Evolutionary conservation across 2,888 invertebrate species (phyloP).

Genomic region (Congeria kusceri): DNA sequence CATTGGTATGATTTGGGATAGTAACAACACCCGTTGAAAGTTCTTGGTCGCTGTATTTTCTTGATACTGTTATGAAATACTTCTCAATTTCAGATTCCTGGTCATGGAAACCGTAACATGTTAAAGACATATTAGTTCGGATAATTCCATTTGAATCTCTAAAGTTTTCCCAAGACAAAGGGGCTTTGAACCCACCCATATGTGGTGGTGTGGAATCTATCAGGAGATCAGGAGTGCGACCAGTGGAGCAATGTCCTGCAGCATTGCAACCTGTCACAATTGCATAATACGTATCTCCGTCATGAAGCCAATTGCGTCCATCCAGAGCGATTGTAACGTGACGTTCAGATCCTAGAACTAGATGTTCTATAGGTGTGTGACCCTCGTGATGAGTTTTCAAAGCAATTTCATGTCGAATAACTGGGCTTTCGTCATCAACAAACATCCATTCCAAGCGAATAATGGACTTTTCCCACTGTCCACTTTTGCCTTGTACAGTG

Average conservation of each 20-base stretch:
- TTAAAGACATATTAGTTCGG: conserved; percentile 32
- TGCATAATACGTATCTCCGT: conserved; percentile 59
- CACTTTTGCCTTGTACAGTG: not conserved
- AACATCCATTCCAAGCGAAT: too few relatives aligned
- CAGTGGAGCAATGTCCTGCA: conserved; percentile 62
- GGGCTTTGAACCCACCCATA: conserved; percentile 63
- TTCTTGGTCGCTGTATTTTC: conserved; percentile 53
- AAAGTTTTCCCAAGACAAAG: conserved; percentile 50
- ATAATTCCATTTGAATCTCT: not conserved
- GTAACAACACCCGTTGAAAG: conserved; percentile 35
- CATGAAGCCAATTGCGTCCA: conserved; percentile 50
- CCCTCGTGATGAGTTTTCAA: too few relatives aligned
- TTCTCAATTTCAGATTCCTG: conserved; percentile 59
- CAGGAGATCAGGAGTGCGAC: conserved; percentile 42
- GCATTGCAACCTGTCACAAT: conserved; percentile 62
- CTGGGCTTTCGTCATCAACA: too few relatives aligned
- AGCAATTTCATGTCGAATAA: too few relatives aligned
- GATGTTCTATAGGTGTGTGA: too few relatives aligned
- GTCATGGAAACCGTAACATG: conserved; percentile 68
- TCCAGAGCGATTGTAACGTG: too few relatives aligned
- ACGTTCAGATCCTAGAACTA: too few relatives aligned
- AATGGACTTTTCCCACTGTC: too few relatives aligned
- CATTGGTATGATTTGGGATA: conserved; percentile 7
- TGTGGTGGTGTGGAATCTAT: conserved; percentile 72
- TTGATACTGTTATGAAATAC: conserved; percentile 51